These are phyloP conservation scores for Apis mellifera DNA, from an alignment of 1,140 invertebrate species.

Conservation along the genomic window DNA sequence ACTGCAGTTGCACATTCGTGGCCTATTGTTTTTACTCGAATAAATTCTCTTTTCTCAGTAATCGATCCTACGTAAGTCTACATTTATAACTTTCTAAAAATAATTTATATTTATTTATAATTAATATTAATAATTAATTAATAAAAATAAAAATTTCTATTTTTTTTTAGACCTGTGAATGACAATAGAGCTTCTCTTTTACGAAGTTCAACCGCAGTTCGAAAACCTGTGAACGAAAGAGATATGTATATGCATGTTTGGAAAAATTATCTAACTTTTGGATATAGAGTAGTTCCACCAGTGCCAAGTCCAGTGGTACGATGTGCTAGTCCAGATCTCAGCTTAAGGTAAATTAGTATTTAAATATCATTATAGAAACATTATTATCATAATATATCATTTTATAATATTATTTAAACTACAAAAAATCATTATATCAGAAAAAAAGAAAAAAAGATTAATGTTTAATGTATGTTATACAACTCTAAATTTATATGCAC, in stretches of 20 bases:
- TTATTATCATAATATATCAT: slow-evolving; percentile 42
- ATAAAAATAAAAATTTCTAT: neutral
- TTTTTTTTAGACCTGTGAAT: slow-evolving; percentile 90
- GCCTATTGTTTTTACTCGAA: slow-evolving; percentile 95
- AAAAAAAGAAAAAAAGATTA: slow-evolving; percentile 5
- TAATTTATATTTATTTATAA: neutral
- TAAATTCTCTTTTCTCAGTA: slow-evolving; percentile 94
- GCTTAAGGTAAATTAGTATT: slow-evolving; percentile 86
- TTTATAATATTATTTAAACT: slow-evolving; percentile 32
- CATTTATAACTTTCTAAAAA: slow-evolving; percentile 16
- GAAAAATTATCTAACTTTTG: slow-evolving; percentile 98
- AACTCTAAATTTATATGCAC: slow-evolving; percentile 13
- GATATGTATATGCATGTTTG: slow-evolving; percentile 96
- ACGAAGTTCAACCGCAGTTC: slow-evolving; percentile 87
- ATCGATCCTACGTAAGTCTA: slow-evolving; percentile 95
- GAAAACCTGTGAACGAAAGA: slow-evolving; percentile 94
- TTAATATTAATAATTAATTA: neutral
- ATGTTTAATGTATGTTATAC: slow-evolving; percentile 30
- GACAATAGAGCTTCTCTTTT: slow-evolving; percentile 97
- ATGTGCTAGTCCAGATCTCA: slow-evolving; percentile 96
- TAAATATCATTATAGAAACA: slow-evolving; percentile 10
- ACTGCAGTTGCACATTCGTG: slow-evolving; percentile 94
- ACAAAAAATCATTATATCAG: slow-evolving; percentile 1
- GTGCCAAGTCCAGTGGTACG: slow-evolving; percentile 90
- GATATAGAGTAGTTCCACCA: slow-evolving; percentile 95